Evolutionary conservation across 1,140 invertebrate species (phyloP), one percentile per base, ranked within the genome.

Genomic region (Cyclargus thomasi): DNA sequence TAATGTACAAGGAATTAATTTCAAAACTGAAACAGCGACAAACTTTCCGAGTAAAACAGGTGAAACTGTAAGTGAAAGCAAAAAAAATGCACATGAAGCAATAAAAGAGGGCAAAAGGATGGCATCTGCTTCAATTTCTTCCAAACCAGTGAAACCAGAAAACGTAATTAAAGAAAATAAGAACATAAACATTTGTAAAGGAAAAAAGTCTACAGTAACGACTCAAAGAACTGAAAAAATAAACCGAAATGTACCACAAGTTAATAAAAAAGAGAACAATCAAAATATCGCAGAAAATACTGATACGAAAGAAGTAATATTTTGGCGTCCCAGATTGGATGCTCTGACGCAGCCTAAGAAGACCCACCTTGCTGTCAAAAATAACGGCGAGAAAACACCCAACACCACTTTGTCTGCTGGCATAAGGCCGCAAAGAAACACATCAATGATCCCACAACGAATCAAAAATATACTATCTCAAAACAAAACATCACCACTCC

Each of bases 261-360:
- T 59, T 0, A 73, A 74, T 17, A 75, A 78, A 53, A 83, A 75
- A 63, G 82, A 68, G 62, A 22, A 59, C 5, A 66, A 68, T 18
- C 79, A 70, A 70, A 82, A 78, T 59, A 83, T 82, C 70, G 68
- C 85, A 53, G 55, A 65, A 23, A 86, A 88, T 59, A 86, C 88
- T 53, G 86, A 88, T 68, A 81, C 74, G 1, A 88, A 86, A 72
- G 88, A 90, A 75, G 75, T 83, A 4, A 75, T 86, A 4, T 81
- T 90, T 8, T 74, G 81, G 57, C 86, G 88, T 39, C 70, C 81
- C 5, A 81, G 88, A 53, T 69, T 90, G 16, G 77, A 87, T 63
- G 73, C 75, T 23, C 75, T 90, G 47, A 84, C 88, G 14, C 88
- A 90, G 68, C 86, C 88, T 17, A 88, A 83, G 67, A 82, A 76